A percentile compares a stretch with the other conserved stretches of the same genome.
Evolutionary conservation across 2,888 invertebrate genomes (phyloP).

Genomic region (Cosmia trapezina): DNA sequence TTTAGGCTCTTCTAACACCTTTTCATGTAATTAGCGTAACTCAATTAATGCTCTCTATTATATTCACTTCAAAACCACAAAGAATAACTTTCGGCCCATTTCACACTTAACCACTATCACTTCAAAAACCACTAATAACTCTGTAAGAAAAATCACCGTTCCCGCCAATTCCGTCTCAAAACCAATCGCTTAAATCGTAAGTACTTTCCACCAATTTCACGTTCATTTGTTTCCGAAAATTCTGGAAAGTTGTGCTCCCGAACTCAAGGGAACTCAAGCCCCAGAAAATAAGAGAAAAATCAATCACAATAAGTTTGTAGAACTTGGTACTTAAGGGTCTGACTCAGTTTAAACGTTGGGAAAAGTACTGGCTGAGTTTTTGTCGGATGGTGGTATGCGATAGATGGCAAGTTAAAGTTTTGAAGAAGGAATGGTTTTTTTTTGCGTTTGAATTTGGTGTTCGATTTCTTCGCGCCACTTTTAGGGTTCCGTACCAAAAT

Average conservation of each 20-base stretch:
- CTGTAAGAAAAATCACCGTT: conserved; percentile 25
- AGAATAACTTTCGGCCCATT: neutral
- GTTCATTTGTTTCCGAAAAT: conserved; percentile 57
- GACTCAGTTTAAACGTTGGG: conserved; percentile 61
- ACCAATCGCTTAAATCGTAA: conserved; percentile 48
- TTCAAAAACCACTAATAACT: conserved; percentile 28
- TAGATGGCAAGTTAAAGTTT: conserved; percentile 33
- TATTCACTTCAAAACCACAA: neutral
- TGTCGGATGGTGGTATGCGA: conserved; percentile 45
- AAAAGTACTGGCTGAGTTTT: conserved; percentile 61
- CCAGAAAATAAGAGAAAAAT: conserved; percentile 65
- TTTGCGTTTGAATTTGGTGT: neutral
- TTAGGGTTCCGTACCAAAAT: too few species aligned
- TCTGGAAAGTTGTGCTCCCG: conserved; percentile 44
- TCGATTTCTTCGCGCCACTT: conserved; percentile 3
- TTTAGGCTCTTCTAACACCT: neutral
- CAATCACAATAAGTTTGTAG: conserved; percentile 67
- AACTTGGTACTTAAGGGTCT: conserved; percentile 68
- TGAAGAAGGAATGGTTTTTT: neutral
- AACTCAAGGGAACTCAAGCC: conserved; percentile 40
- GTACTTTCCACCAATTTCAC: conserved; percentile 61
- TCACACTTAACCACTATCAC: conserved; percentile 21
- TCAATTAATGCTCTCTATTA: too few species aligned
- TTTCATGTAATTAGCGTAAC: neutral
- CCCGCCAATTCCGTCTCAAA: conserved; percentile 8